Evolutionary conservation across 2,888 invertebrate genomes (phyloP).

Genomic region (Clitarchus hookeri): DNA sequence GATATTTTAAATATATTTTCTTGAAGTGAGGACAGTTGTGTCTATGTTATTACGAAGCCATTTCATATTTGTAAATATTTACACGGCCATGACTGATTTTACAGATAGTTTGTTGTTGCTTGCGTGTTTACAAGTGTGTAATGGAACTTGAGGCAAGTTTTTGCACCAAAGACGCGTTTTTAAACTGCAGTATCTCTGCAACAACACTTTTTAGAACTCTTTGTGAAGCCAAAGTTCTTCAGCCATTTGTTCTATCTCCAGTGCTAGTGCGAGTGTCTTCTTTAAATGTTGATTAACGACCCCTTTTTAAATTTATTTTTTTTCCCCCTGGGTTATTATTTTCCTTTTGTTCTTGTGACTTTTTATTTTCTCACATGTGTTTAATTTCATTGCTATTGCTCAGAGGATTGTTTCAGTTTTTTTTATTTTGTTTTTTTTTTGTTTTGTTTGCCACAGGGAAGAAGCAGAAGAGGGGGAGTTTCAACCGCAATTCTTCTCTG

Average conservation of each 20-base stretch:
- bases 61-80: too few species aligned
- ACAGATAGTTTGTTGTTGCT: not conserved
- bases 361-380: not conserved
- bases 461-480: not conserved
- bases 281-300: not conserved
- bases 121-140: not conserved
- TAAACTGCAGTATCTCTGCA: too few species aligned
- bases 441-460: slow-evolving; percentile 3
- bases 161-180: too few species aligned
- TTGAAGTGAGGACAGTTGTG: too few species aligned
- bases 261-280: not conserved
- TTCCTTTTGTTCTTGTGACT: not conserved
- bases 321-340: not conserved
- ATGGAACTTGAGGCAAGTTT: not conserved
- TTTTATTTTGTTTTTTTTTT: slow-evolving; percentile 6
- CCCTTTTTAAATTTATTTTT: not conserved
- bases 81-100: too few species aligned
- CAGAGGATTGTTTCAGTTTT: not conserved
- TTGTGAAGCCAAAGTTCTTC: not conserved
- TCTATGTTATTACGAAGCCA: too few species aligned
- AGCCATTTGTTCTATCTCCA: not conserved
- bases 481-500: not conserved
- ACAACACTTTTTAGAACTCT: too few species aligned
- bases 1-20: too few species aligned
- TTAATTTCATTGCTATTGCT: not conserved